Evolutionary conservation across 2,888 invertebrate genomes (phyloP).

Genomic region (Portevinia maculata): DNA sequence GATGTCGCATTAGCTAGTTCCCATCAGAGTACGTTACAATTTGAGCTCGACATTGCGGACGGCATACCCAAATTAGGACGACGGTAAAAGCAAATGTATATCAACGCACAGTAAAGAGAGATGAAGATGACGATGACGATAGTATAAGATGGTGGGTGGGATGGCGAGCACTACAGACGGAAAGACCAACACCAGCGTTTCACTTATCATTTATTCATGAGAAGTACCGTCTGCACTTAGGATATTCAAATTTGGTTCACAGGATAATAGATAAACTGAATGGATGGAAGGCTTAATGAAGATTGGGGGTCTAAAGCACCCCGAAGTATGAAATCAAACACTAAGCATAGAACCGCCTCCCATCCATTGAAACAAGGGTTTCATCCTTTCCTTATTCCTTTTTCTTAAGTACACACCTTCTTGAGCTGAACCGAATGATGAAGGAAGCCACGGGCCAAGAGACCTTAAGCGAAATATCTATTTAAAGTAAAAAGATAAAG

Average conservation of each 20-base stretch:
- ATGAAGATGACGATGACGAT: conserved; percentile 31
- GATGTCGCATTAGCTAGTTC: conserved; percentile 37
- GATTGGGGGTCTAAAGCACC: conserved; percentile 35
- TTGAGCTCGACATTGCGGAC: conserved; percentile 41
- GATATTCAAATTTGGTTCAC: conserved; percentile 73
- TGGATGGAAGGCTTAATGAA: conserved; percentile 59
- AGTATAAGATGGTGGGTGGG: conserved; percentile 9
- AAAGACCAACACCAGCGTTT: conserved; percentile 54
- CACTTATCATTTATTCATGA: conserved; percentile 74
- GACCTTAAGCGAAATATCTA: conserved; percentile 65
- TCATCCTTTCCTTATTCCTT: conserved; percentile 17
- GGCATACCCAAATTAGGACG: conserved; percentile 49
- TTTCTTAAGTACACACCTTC: conserved; percentile 14
- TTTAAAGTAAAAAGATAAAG: conserved; percentile 73
- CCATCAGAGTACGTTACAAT: conserved; percentile 66
- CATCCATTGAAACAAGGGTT: conserved; percentile 21
- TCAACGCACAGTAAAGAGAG: conserved; percentile 57
- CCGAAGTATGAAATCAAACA: conserved; percentile 67
- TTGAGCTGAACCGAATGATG: conserved; percentile 18
- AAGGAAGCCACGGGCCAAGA: neutral
- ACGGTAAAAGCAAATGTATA: conserved; percentile 59
- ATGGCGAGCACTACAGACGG: conserved; percentile 16
- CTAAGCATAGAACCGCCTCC: conserved; percentile 61
- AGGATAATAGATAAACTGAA: conserved; percentile 73
- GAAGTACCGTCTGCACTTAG: conserved; percentile 74